These are phyloP conservation scores for Zaprionus kolodkinae DNA, from an alignment of 1,140 invertebrate species.

Conservation along the genomic window DNA sequence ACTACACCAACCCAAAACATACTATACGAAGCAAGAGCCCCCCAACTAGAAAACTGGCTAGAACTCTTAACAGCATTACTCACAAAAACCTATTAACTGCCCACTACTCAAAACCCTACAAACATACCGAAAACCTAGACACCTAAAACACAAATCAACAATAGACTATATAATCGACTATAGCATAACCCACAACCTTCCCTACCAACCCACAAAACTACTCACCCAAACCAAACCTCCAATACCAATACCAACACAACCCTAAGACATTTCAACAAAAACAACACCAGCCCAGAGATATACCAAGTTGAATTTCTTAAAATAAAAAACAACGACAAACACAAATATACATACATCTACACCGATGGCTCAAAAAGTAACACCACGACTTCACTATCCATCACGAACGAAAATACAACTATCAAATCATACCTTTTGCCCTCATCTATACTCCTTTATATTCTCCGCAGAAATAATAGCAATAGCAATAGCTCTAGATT, in stretches of 20 bases:
- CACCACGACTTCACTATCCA: not conserved
- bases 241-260: not conserved
- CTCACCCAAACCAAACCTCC: not conserved
- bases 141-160: not conserved
- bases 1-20: no score
- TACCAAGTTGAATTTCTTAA: not conserved
- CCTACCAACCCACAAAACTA: slow-evolving; percentile 7
- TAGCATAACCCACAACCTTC: slow-evolving; percentile 9
- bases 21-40: no score
- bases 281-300: not conserved
- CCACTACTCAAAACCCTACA: slow-evolving; percentile 4
- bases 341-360: no score
- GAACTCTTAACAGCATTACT: slow-evolving; percentile 12
- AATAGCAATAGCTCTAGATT: not conserved
- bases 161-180: slow-evolving; percentile 1
- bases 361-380: not conserved
- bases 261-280: slow-evolving; percentile 8
- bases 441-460: not conserved
- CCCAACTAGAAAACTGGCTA: slow-evolving; percentile 1
- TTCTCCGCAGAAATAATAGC: not conserved
- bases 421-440: slow-evolving; percentile 1
- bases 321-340: no score
- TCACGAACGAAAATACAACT: not conserved
- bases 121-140: slow-evolving; percentile 8
- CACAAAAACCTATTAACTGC: slow-evolving; percentile 1